Percentiles rank a stretch among this genome's conserved stretches.
These are phyloP conservation scores for Gnatocerus cornutus DNA, from an alignment of 2,888 invertebrate species.

Conservation along the genomic window DNA sequence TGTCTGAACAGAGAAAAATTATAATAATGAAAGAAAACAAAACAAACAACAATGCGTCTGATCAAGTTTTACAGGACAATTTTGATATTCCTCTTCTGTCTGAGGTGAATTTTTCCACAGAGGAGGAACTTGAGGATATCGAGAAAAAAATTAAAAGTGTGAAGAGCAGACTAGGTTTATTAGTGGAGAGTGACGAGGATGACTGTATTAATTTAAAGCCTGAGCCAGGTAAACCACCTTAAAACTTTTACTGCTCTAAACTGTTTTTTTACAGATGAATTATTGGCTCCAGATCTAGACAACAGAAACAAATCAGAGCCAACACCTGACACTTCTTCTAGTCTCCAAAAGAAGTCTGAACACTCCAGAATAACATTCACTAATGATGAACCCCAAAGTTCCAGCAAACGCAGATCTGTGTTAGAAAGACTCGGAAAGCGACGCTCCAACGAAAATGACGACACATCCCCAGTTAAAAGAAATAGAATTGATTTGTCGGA, in stretches of 20 bases:
- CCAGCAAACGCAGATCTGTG: slow-evolving; percentile 68
- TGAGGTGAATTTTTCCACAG: slow-evolving; percentile 70
- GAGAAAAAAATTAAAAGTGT: slow-evolving; percentile 78
- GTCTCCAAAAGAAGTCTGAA: slow-evolving; percentile 45
- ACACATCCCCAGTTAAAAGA: slow-evolving; percentile 39
- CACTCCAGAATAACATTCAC: slow-evolving; percentile 61
- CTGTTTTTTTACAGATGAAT: slow-evolving; percentile 54
- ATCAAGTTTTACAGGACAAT: slow-evolving; percentile 63
- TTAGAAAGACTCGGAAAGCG: slow-evolving; percentile 72
- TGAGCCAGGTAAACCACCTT: slow-evolving; percentile 72
- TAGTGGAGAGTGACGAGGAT: slow-evolving; percentile 69
- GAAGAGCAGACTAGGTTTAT: slow-evolving; percentile 72
- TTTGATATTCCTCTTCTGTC: slow-evolving; percentile 73
- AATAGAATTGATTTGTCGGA: slow-evolving; percentile 59
- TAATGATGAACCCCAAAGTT: slow-evolving; percentile 45
- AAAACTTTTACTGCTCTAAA: slow-evolving; percentile 17
- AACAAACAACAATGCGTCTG: slow-evolving; percentile 34
- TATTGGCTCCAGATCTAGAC: slow-evolving; percentile 47
- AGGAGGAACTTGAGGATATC: slow-evolving; percentile 73
- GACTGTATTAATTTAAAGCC: slow-evolving; percentile 79
- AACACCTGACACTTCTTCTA: slow-evolving; percentile 11
- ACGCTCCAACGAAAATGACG: slow-evolving; percentile 50
- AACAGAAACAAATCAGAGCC: slow-evolving; percentile 28
- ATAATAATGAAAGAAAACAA: slow-evolving; percentile 59
- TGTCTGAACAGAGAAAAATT: slow-evolving; percentile 66